Conservation (phyloP, 2,113 vertebrate genomes). For the Myodes glareolus region DNA sequence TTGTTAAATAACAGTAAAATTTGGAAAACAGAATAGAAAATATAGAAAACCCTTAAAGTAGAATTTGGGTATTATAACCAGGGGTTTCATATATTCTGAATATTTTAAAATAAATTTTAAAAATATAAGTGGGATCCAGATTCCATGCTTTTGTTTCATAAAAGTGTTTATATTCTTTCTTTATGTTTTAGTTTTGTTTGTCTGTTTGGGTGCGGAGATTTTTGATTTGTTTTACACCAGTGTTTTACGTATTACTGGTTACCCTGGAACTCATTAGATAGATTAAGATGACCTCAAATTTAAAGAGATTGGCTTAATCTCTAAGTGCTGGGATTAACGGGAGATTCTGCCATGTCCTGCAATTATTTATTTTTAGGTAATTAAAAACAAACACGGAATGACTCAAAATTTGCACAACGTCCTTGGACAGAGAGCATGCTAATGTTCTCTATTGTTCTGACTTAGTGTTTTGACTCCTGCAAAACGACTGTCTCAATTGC, state of each 20-base stretch:
- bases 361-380: neutral
- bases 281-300: neutral
- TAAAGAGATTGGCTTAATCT: neutral
- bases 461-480: neutral
- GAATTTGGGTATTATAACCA: neutral
- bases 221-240: neutral
- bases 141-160: neutral
- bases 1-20: neutral
- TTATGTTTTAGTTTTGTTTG: neutral
- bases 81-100: neutral
- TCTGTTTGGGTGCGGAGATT: neutral
- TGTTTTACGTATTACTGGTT: neutral
- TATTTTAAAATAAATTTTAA: neutral
- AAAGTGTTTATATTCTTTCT: neutral
- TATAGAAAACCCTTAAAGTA: conserved; percentile 24
- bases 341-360: no score
- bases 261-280: neutral
- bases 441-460: neutral
- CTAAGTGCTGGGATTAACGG: neutral
- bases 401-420: neutral
- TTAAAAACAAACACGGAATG: neutral
- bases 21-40: neutral
- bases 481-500: neutral
- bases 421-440: neutral
- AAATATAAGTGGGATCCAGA: neutral